Evolutionary conservation across 2,888 invertebrate genomes (phyloP).

Genomic region (Scelioninae gen. 1): DNA sequence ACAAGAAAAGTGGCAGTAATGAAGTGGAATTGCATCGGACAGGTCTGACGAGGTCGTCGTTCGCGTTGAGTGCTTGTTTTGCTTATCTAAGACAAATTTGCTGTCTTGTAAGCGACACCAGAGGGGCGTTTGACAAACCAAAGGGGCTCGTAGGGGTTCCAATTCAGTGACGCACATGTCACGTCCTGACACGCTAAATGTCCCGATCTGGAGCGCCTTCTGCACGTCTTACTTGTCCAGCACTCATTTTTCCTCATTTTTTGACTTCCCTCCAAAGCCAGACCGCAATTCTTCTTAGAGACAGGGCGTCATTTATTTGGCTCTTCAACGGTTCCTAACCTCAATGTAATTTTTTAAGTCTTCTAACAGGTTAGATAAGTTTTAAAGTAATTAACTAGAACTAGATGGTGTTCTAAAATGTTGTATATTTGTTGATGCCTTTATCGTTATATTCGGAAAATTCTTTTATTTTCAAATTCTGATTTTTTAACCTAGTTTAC

Average conservation of each 20-base stretch:
- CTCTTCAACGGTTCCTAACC: slow-evolving; percentile 72
- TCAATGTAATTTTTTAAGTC: no score
- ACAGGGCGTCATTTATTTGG: slow-evolving; percentile 73
- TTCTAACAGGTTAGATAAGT: no score
- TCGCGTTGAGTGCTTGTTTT: slow-evolving; percentile 80
- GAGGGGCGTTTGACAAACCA: slow-evolving; percentile 82
- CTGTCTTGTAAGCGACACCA: slow-evolving; percentile 82
- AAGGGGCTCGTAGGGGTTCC: slow-evolving; percentile 76
- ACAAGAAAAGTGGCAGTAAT: slow-evolving; percentile 70
- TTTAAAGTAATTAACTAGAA: no score
- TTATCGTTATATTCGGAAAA: no score
- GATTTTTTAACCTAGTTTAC: no score
- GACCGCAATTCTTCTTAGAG: slow-evolving; percentile 45
- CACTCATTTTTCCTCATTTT: slow-evolving; percentile 46
- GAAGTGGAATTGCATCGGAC: slow-evolving; percentile 71
- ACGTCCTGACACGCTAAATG: slow-evolving; percentile 68
- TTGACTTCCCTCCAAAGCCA: slow-evolving; percentile 22
- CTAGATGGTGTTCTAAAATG: no score
- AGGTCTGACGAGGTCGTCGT: slow-evolving; percentile 70
- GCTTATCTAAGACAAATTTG: slow-evolving; percentile 83
- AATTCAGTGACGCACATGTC: slow-evolving; percentile 60
- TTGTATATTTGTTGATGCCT: no score
- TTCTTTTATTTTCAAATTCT: no score
- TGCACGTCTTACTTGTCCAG: slow-evolving; percentile 44
- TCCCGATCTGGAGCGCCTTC: slow-evolving; percentile 44